Base-by-base conservation (phyloP, 2,113 vertebrate genomes). In the Saguinus imperator region DNA sequence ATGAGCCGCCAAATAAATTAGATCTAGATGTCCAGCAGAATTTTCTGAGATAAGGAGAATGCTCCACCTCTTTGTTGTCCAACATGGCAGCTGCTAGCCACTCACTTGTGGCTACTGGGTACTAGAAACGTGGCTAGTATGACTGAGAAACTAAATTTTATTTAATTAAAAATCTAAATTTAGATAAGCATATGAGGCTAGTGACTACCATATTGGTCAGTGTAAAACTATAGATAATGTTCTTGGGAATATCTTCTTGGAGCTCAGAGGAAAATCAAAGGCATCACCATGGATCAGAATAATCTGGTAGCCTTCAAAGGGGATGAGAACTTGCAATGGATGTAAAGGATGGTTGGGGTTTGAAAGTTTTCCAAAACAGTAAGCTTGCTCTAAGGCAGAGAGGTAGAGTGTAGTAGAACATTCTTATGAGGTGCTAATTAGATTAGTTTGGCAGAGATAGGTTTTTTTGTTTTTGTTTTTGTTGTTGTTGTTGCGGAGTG, bases 111-210 rank as follows among this genome's bases (percentile, higher is more conserved):
- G 40, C 64, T 64, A 6, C 66, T 76, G 83, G 80, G 21, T 3
- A 25, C 40, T 76, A 70, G 80, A 94, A 70, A 86, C 72, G 50
- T 21, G 8, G n/a, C 40, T 21, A 32, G 2, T 43, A 6, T 72
- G 70, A 66, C 12, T 68, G 20, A 95, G 20, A 92, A 92, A 73
- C 23, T 82, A 84, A 58, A 80, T 90, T 83, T n/a, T 21, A 43
- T 94, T 95, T 87, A 55, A 61, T 93, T 73, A 68, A 55, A 66
- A 27, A 35, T 68, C 92, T 89, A 90, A 76, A 94, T 66, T 77
- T 83, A 80, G 61, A 83, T 37, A 89, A 12, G 3, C 50, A 95
- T 12, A 37, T 0, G 0, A 95, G 50, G 37, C 73, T 76, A 89
- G 45, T 48, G 37, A 43, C 35, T 58, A 50, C 5, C 32, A 20